Evolutionary conservation across 92 coral and sea anemone genomes (phyloP), one percentile per base, ranked within the genome.

Genomic region (Ricordea florida): DNA sequence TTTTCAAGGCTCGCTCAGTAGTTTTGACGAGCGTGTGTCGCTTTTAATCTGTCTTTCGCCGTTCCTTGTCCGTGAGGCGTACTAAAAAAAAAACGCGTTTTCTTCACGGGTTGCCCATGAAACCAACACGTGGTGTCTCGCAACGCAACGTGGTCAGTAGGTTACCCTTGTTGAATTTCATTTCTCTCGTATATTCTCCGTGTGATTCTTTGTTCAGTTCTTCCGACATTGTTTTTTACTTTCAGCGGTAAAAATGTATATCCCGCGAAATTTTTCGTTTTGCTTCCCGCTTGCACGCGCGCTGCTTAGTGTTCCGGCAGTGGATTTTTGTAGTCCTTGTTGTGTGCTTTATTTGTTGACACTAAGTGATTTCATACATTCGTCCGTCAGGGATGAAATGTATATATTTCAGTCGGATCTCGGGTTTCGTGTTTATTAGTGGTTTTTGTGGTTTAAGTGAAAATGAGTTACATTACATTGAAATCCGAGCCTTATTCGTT

Each of bases 61-160:
- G 25, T 33, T 18, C 33, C 48, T 10, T 8, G 0, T 11, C 9
- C 43, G 0, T 24, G 23, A 10, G 25, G 42, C 62, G 20, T n/a
- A n/a, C n/a, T n/a, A n/a, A n/a, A n/a, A n/a, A n/a, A n/a, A n/a
- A n/a, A n/a, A n/a, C n/a, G n/a, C n/a, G n/a, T n/a, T n/a, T 2
- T 25, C 77, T 10, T 53, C 77, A 37, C 66, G 27, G 65, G 77
- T 70, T 25, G 11, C 47, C 38, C 37, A 48, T 69, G 37, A 41
- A 55, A 55, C 65, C 48, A 26, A 55, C 77, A 70, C 77, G 77
- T 70, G 77, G 64, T 31, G 52, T 38, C 64, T 35, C 38, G 26
- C 60, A 56, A 26, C 65, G 32, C 25, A 70, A 70, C 77, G 77
- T 70, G 77, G 53, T 18, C 5, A 70, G 65, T 41, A 34, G 42